phyloP scores from a whole-genome alignment of 2,113 vertebrate species.

The Uria aalge region DNA sequence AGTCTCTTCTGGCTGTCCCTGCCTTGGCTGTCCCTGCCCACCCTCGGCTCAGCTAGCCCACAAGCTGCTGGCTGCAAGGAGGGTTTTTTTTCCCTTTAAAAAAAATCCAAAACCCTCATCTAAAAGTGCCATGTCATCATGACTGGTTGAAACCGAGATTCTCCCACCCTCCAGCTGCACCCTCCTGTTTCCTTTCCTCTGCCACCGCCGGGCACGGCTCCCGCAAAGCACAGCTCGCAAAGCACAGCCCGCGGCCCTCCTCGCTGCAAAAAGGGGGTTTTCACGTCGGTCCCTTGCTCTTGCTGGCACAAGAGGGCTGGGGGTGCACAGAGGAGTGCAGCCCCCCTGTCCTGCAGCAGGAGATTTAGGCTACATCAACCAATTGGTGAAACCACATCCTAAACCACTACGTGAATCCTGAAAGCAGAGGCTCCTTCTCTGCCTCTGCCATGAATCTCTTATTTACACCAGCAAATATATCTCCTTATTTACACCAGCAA shows the following conservation, averaged over 20 bases:
- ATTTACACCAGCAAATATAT: not conserved
- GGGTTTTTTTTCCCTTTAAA: accelerated
- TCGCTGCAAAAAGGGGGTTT: not conserved
- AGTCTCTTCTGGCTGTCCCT: not conserved
- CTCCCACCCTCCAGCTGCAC: not conserved
- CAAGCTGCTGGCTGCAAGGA: not conserved
- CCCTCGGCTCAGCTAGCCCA: not conserved
- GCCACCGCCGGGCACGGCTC: not conserved
- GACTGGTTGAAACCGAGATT: not conserved
- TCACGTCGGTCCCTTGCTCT: not conserved
- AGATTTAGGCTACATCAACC: not conserved
- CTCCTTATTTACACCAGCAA: not conserved
- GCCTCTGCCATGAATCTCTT: accelerated
- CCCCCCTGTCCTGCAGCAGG: not conserved
- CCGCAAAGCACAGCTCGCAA: not conserved
- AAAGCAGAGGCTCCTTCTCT: not conserved
- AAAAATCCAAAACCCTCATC: not conserved
- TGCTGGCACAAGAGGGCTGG: not conserved
- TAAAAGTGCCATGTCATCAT: not conserved
- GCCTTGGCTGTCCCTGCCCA: not conserved
- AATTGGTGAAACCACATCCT: not conserved
- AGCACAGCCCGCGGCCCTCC: not conserved
- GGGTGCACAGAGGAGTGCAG: not conserved
- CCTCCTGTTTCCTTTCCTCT: not conserved
- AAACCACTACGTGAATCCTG: not conserved